Evolutionary conservation across 2,888 invertebrate genomes (phyloP).

Genomic region (Microplitis manilae): DNA sequence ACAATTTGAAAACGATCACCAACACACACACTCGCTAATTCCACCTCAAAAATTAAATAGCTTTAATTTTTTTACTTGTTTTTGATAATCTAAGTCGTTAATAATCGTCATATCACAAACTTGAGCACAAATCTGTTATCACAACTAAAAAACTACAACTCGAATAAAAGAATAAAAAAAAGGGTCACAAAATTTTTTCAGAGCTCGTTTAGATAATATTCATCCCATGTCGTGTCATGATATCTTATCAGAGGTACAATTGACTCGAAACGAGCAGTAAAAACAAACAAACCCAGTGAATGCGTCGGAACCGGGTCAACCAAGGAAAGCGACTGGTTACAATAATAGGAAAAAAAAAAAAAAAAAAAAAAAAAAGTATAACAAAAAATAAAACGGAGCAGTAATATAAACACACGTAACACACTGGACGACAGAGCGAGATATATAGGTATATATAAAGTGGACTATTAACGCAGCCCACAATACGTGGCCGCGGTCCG

Average conservation of each 20-base stretch:
- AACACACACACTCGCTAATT: conserved; percentile 44
- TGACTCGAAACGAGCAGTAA: background rate
- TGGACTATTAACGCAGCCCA: conserved; percentile 43
- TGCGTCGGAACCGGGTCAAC: conserved; percentile 37
- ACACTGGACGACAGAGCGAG: background rate
- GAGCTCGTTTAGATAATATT: background rate
- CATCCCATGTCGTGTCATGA: conserved; percentile 22
- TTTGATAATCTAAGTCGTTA: background rate
- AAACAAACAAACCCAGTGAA: background rate
- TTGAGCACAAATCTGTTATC: background rate
- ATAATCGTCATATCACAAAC: conserved; percentile 5
- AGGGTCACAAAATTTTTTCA: background rate
- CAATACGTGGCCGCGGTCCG: conserved; percentile 63
- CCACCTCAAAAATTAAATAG: too few species aligned
- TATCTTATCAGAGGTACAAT: background rate
- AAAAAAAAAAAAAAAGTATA: background rate
- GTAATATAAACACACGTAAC: background rate
- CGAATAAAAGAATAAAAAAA: background rate
- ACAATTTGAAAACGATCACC: conserved; percentile 69
- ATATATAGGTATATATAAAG: background rate
- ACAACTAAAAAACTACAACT: conserved; percentile 3
- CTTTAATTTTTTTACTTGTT: background rate
- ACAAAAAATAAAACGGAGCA: background rate
- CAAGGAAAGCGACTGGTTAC: conserved; percentile 17
- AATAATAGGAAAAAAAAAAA: background rate